phyloP scores from a whole-genome alignment of 2,888 invertebrate genomes.

The Chironomus riparius region DNA sequence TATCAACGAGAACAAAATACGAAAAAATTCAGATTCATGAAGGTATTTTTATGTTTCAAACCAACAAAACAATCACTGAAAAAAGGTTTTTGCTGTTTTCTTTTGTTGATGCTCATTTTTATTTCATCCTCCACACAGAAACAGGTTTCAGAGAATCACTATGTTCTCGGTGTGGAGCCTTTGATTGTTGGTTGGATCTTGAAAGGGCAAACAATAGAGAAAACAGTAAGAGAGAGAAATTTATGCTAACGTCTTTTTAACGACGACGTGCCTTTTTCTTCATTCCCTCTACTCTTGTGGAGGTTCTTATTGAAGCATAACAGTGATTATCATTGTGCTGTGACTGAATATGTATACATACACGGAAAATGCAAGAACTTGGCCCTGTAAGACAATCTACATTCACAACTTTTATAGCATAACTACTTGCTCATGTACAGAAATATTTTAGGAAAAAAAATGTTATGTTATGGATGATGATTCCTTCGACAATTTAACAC shows the following conservation, averaged over 20 bases:
- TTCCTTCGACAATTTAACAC: too few relatives aligned
- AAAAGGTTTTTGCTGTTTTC: neutral
- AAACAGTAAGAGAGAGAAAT: neutral
- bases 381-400: too few relatives aligned
- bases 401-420: neutral
- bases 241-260: constrained; percentile 11
- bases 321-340: neutral
- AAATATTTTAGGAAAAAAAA: neutral
- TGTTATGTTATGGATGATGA: neutral
- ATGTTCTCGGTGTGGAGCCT: neutral
- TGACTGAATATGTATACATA: neutral
- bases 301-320: neutral
- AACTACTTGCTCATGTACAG: neutral
- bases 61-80: neutral
- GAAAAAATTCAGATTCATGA: constrained; percentile 12
- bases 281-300: neutral
- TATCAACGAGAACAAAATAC: constrained; percentile 3
- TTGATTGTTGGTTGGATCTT: constrained; percentile 2
- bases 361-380: too few relatives aligned
- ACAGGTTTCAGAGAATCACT: neutral
- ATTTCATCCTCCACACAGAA: neutral
- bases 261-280: neutral
- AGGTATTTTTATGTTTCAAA: constrained; percentile 16
- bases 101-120: neutral
- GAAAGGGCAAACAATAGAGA: neutral